Percentiles rank a stretch among this genome's conserved stretches.
Conservation (phyloP, 2,888 invertebrate genomes). For the Drosophila helvetica region DNA sequence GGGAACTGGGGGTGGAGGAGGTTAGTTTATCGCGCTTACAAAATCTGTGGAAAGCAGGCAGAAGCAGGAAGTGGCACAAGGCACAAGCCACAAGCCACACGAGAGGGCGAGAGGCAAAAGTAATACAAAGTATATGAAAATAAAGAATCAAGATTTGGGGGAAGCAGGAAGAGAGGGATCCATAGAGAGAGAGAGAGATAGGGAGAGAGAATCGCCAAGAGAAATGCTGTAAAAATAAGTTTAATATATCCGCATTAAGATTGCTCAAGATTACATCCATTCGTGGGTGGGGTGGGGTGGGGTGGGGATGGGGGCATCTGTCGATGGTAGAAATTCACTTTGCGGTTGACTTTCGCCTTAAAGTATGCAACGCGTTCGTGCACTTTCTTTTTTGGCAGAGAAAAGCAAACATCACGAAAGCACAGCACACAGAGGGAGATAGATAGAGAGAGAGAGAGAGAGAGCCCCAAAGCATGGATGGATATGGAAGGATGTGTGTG, state of each 20-base stretch:
- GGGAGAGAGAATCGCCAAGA: conserved; percentile 26
- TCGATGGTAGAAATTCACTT: conserved; percentile 66
- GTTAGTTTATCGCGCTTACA: conserved; percentile 67
- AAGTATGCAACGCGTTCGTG: conserved; percentile 53
- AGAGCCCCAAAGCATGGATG: conserved; percentile 21
- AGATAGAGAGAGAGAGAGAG: neutral
- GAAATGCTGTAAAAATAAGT: conserved; percentile 69
- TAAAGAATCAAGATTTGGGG: conserved; percentile 32
- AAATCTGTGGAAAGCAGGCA: conserved; percentile 54
- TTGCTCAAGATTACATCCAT: conserved; percentile 42
- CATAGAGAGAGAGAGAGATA: neutral
- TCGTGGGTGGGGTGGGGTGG: too few species aligned
- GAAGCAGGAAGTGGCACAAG: conserved; percentile 56
- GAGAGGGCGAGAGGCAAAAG: conserved; percentile 32
- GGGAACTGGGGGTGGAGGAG: conserved; percentile 8
- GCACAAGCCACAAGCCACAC: conserved; percentile 42
- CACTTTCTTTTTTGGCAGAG: conserved; percentile 27
- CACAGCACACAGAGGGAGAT: conserved; percentile 12
- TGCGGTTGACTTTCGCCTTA: conserved; percentile 56
- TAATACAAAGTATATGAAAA: conserved; percentile 51
- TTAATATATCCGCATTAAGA: conserved; percentile 77
- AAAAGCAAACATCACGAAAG: conserved; percentile 55
- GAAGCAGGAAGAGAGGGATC: neutral
- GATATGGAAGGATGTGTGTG: conserved; percentile 28
- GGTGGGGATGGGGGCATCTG: conserved; percentile 27